These are phyloP conservation scores for Phyllopteryx taeniolatus DNA, from an alignment of 2,113 vertebrate species.

Conservation along the genomic window DNA sequence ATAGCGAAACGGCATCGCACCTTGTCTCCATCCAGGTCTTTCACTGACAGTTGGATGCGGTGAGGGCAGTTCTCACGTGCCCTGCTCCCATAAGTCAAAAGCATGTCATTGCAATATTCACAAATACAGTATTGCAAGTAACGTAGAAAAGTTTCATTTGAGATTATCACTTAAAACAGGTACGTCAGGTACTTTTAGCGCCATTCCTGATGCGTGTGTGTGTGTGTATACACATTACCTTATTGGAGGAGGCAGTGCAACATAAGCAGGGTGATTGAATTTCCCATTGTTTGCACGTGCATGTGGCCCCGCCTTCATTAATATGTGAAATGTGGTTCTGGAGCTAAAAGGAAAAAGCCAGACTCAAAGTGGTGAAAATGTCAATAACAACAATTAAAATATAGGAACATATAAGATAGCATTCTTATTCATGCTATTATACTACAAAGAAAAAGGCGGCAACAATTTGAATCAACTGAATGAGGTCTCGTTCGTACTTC, in stretches of 20 bases:
- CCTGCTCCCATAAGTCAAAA: slow-evolving; percentile 37
- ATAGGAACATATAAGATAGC: background rate
- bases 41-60: slow-evolving; percentile 48
- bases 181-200: background rate
- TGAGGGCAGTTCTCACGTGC: slow-evolving; percentile 50
- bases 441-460: background rate
- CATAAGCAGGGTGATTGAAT: slow-evolving; percentile 62
- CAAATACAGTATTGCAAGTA: background rate
- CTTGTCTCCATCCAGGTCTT: slow-evolving; percentile 65
- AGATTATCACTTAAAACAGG: background rate
- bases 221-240: slow-evolving; percentile 40
- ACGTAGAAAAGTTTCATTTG: background rate
- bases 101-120: background rate
- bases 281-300: slow-evolving; percentile 47
- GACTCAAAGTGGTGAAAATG: background rate
- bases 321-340: slow-evolving; percentile 38
- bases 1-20: slow-evolving; percentile 62
- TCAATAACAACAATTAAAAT: background rate
- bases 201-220: background rate
- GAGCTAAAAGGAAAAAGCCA: slow-evolving; percentile 21
- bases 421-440: background rate
- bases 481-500: slow-evolving; percentile 48
- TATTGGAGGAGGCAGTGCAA: slow-evolving; percentile 65
- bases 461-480: background rate
- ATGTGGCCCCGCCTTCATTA: slow-evolving; percentile 43